Percentiles rank a stretch among this genome's conserved stretches.
These are phyloP conservation scores for Pemphredon lugubris DNA, from an alignment of 2,888 invertebrate species.

Conservation along the genomic window DNA sequence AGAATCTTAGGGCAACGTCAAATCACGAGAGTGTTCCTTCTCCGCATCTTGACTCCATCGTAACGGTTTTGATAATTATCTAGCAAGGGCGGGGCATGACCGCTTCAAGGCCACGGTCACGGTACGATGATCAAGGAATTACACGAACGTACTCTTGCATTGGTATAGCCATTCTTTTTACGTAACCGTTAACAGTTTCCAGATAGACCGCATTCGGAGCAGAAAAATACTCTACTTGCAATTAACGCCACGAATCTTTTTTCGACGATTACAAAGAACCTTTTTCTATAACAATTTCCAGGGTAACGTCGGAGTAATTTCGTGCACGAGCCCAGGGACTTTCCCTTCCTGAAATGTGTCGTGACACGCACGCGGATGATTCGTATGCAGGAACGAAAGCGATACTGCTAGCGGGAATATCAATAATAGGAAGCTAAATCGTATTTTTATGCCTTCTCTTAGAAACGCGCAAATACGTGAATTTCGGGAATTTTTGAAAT, in stretches of 20 bases:
- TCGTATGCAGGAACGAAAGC: conserved; percentile 50
- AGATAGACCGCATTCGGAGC: not conserved
- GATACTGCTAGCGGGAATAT: conserved; percentile 46
- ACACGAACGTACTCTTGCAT: conserved; percentile 40
- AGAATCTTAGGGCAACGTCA: no score
- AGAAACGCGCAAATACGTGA: not conserved
- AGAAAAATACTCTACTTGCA: not conserved
- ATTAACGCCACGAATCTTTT: not conserved
- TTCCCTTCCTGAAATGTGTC: conserved; percentile 57
- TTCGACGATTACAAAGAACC: not conserved
- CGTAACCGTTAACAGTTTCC: conserved; percentile 56
- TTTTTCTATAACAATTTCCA: conserved; percentile 2
- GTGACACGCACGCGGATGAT: conserved; percentile 34
- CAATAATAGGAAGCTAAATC: conserved; percentile 37
- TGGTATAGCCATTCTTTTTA: conserved; percentile 52
- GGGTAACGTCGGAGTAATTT: conserved; percentile 12
- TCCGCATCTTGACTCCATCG: conserved; percentile 14
- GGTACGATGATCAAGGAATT: conserved; percentile 64
- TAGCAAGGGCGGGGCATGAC: conserved; percentile 48
- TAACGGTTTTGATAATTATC: conserved; percentile 57
- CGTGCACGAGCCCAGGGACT: conserved; percentile 40
- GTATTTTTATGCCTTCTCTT: conserved; percentile 23
- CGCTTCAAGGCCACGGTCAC: conserved; percentile 71
- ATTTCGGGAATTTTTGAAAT: no score
- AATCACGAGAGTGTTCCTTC: no score